These are phyloP conservation scores for Andrena trimmerana DNA, from an alignment of 2,888 invertebrate genomes.

Conservation along the genomic window DNA sequence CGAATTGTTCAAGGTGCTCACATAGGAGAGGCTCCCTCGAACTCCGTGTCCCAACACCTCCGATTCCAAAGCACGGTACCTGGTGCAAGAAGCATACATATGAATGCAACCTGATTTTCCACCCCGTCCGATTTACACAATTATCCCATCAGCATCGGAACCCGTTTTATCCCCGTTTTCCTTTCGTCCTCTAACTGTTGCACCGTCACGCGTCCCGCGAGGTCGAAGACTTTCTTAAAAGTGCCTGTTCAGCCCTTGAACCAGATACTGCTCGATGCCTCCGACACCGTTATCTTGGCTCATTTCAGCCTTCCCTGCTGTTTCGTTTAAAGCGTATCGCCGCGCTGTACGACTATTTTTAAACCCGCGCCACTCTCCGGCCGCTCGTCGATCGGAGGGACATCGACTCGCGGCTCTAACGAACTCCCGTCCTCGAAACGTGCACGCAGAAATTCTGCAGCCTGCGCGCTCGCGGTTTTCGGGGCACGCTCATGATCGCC, in stretches of 20 bases:
- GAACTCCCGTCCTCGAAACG: not conserved
- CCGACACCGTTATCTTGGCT: slow-evolving; percentile 43
- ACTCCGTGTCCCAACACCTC: not conserved
- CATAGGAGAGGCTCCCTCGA: no score
- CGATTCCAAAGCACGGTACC: no score
- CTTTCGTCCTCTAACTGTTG: slow-evolving; percentile 11
- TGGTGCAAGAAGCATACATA: not conserved
- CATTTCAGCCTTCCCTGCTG: slow-evolving; percentile 46
- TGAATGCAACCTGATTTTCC: not conserved
- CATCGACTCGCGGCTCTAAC: not conserved
- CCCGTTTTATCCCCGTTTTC: not conserved
- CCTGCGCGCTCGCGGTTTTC: not conserved
- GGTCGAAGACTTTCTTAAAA: slow-evolving; percentile 56
- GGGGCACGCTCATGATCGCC: slow-evolving; percentile 28
- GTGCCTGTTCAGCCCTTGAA: slow-evolving; percentile 52
- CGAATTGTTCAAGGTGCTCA: no score
- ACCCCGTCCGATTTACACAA: not conserved
- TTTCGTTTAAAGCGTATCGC: slow-evolving; percentile 36
- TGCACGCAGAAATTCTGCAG: not conserved
- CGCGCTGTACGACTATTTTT: slow-evolving; percentile 39
- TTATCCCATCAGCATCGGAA: not conserved
- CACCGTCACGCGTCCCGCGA: slow-evolving; percentile 17
- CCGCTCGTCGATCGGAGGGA: not conserved
- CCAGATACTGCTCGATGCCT: slow-evolving; percentile 55
- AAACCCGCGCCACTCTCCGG: slow-evolving; percentile 3